A percentile compares a stretch with the other conserved stretches of the same genome.
Evolutionary conservation across 2,113 vertebrate species (phyloP).

Genomic region (Zosterops borbonicus): DNA sequence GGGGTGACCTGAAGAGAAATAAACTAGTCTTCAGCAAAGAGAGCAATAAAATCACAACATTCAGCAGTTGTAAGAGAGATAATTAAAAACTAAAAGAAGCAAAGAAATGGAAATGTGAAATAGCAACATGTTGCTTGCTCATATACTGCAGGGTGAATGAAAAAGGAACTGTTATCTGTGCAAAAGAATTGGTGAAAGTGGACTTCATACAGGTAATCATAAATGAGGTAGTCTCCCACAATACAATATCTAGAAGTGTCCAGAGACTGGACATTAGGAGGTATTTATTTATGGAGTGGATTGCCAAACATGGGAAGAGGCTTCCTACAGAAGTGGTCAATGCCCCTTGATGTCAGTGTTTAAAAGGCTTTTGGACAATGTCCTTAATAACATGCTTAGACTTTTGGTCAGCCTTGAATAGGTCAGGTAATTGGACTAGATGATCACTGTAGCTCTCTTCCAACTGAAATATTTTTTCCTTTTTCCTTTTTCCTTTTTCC

Average conservation of each 20-base stretch:
- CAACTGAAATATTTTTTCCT: neutral
- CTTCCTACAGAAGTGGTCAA: neutral
- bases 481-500: too few relatives aligned
- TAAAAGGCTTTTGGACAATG: neutral
- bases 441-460: neutral
- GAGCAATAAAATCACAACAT: neutral
- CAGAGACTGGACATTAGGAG: neutral
- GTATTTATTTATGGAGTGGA: neutral
- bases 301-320: neutral
- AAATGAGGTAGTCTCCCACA: neutral
- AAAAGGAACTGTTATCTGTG: neutral
- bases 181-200: neutral
- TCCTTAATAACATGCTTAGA: neutral
- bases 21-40: neutral
- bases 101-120: neutral
- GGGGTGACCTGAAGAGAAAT: neutral
- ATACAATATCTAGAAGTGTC: neutral
- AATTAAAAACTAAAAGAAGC: neutral
- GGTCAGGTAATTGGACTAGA: neutral
- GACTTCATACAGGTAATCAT: neutral
- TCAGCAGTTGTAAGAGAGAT: neutral
- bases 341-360: neutral
- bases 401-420: neutral
- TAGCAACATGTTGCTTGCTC: neutral
- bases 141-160: neutral